phyloP scores from a whole-genome alignment of 2,113 vertebrate genomes.

The Ptychochromis oligacanthus region DNA sequence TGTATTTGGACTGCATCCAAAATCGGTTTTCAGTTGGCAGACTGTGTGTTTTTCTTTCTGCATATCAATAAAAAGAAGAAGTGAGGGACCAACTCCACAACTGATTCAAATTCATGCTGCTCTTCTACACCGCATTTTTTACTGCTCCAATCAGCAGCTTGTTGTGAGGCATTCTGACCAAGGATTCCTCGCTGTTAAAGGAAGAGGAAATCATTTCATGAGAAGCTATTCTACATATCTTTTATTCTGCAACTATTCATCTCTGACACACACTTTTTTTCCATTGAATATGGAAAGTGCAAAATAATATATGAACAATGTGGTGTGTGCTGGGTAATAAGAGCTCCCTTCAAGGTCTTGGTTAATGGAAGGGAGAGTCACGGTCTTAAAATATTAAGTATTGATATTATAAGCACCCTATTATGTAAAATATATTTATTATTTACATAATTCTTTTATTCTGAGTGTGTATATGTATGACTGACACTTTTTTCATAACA shows the following conservation, averaged over 20 bases:
- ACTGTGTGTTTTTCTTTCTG: neutral
- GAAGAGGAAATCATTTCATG: neutral
- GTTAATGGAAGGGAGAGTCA: neutral
- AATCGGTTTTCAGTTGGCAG: neutral
- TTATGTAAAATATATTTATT: neutral
- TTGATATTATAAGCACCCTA: neutral
- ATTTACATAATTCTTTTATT: too few relatives aligned
- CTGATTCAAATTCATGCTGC: neutral
- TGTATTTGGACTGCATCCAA: neutral
- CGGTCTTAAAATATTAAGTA: neutral
- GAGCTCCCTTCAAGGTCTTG: neutral
- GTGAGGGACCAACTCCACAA: neutral
- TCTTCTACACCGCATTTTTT: neutral
- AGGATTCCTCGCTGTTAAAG: neutral
- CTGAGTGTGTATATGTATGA: rapidly evolving
- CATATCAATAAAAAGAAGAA: neutral
- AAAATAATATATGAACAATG: neutral
- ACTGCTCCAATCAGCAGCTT: constrained; percentile 5
- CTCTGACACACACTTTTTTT: neutral
- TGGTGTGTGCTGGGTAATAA: neutral
- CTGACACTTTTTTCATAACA: neutral
- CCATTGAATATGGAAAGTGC: neutral
- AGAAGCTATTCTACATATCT: neutral
- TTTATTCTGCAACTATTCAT: neutral
- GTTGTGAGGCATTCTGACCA: neutral